Conservation (phyloP, 1,140 invertebrate species). For the Drosophila takahashii region DNA sequence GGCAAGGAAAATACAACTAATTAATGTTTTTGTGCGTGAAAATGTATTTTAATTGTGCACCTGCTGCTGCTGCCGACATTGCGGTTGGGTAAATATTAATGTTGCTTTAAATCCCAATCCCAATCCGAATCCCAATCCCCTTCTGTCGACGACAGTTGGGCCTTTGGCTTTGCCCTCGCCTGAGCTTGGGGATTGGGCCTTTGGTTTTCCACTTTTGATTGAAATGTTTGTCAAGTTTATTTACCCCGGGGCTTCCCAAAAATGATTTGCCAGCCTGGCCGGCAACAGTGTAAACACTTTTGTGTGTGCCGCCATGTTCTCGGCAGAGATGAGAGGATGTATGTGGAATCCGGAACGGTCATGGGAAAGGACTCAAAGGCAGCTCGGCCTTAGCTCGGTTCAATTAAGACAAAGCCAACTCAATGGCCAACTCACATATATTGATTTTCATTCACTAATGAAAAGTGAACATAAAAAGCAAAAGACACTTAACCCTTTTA, state of each 20-base stretch:
- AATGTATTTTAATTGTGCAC: constrained; percentile 61
- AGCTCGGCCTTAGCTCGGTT: constrained; percentile 32
- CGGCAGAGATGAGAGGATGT: constrained; percentile 22
- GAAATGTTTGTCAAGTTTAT: constrained; percentile 58
- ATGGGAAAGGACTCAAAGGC: constrained; percentile 20
- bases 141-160: constrained; percentile 35
- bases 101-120: constrained; percentile 15
- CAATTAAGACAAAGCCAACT: constrained; percentile 47
- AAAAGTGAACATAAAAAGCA: constrained; percentile 77
- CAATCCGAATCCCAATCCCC: constrained; percentile 3
- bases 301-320: neutral
- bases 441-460: constrained; percentile 82
- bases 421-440: constrained; percentile 22
- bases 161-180: neutral
- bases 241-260: constrained; percentile 22
- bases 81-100: constrained; percentile 56
- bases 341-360: constrained; percentile 3
- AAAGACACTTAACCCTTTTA: constrained; percentile 81
- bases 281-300: constrained; percentile 40
- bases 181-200: neutral
- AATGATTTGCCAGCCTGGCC: constrained; percentile 23
- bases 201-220: constrained; percentile 38
- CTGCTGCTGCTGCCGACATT: constrained; percentile 39
- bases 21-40: constrained; percentile 69
- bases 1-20: constrained; percentile 55